A percentile compares a stretch with the other conserved stretches of the same genome.
These are phyloP conservation scores for Diceros bicornis DNA, from an alignment of 2,797 vertebrate species.

Conservation along the genomic window DNA sequence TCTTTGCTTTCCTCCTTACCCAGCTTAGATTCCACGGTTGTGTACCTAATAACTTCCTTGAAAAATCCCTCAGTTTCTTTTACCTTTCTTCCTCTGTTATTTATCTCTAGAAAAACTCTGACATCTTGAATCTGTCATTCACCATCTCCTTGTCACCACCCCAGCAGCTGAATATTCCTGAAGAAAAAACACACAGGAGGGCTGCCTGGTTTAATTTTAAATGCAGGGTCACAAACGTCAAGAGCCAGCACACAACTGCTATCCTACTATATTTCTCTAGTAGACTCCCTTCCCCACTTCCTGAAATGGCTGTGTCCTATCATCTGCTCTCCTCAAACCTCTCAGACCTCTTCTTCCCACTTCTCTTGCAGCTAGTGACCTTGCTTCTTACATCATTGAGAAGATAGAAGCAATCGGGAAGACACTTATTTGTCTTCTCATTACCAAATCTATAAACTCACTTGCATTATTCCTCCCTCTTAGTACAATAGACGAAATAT, in stretches of 20 bases:
- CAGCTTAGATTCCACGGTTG: background rate
- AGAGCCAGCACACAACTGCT: background rate
- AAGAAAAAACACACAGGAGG: background rate
- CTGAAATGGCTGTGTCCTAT: background rate
- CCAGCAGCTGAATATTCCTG: constrained; percentile 21
- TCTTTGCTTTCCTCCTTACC: background rate
- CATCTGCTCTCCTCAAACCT: background rate
- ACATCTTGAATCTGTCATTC: constrained; percentile 5
- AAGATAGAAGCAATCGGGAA: background rate
- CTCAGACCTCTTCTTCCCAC: background rate
- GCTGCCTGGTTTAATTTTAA: constrained; percentile 27
- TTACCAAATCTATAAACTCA: background rate
- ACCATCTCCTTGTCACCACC: background rate
- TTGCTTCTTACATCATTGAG: background rate
- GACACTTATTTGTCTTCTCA: background rate
- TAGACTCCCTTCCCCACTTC: background rate
- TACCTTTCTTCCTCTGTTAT: constrained; percentile 9
- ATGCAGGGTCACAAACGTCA: background rate
- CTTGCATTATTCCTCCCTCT: background rate
- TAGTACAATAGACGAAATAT: background rate
- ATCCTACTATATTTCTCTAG: background rate
- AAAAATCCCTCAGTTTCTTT: background rate
- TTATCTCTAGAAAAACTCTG: constrained; percentile 54
- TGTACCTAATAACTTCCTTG: background rate
- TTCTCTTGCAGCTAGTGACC: background rate